Evolutionary conservation across 2,888 invertebrate genomes (phyloP), one percentile per base, ranked within the genome.

Genomic region (Ophion costatus): DNA sequence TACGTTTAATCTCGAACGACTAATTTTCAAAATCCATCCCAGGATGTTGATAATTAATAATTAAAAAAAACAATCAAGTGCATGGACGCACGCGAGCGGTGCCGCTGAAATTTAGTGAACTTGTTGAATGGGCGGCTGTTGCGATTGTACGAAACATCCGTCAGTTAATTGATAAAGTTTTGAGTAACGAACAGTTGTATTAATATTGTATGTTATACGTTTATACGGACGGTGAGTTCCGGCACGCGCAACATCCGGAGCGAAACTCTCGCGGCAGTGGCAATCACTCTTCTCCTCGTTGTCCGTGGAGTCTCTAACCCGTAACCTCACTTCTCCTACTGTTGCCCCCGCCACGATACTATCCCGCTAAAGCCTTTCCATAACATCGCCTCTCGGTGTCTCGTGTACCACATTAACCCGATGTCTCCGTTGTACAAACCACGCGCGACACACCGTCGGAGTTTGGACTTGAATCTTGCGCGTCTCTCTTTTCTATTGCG

Each of bases 221-320:
- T 51, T 24, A 51, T 45, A 45, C 20, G 45, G 10, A n/a, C 29
- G 24, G 9, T 45, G 24, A 75, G 75, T 87, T 88, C 87, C 87
- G 87, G 86, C 82, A 80, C 84, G 87, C 83, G 84, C 87, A 87
- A 87, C 71, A 84, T 81, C 86, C 87, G 76, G 82, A 85, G 87
- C 74, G 88, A 87, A 86, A 89, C 89, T 88, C 88, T 29, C 76
- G 76, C 76, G 66, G 14, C 76, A 24, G 56, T 56, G 78, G 80
- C 81, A 79, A 81, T 87, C 80, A 57, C 69, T 69, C 85, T 82
- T 80, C 82, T 66, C 81, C 78, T 83, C 85, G 80, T 64, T 78
- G 78, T 74, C 71, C 80, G 74, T 86, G 80, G 75, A 33, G 45
- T 38, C 33, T 76, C 76, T 66, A 76, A 66, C 76, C 76, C 76